phyloP scores from a whole-genome alignment of 2,888 invertebrate genomes.

The Diplazon laetatorius region DNA sequence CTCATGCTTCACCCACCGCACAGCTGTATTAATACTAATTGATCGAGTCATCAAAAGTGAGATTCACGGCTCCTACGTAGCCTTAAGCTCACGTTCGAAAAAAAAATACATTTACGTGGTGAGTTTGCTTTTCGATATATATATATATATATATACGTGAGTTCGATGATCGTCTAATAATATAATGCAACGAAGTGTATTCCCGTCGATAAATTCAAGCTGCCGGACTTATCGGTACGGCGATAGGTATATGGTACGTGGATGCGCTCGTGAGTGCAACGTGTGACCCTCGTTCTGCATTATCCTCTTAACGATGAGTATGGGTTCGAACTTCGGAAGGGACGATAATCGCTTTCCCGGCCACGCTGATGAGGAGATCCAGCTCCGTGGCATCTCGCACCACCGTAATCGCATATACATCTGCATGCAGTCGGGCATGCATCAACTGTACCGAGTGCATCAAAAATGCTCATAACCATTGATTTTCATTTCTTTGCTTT shows the following conservation, averaged over 20 bases:
- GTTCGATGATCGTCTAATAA: slow-evolving; percentile 40
- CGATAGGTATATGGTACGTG: slow-evolving; percentile 18
- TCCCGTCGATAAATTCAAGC: slow-evolving; percentile 55
- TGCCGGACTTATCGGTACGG: slow-evolving; percentile 45
- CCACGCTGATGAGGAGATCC: slow-evolving; percentile 54
- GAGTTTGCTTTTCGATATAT: not conserved
- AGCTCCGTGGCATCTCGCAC: slow-evolving; percentile 4
- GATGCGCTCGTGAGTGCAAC: slow-evolving; percentile 44
- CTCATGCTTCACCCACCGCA: not conserved
- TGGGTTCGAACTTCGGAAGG: slow-evolving; percentile 50
- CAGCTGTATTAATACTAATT: slow-evolving; percentile 25
- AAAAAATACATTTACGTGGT: slow-evolving; percentile 2
- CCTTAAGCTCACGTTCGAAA: slow-evolving; percentile 7
- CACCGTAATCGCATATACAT: slow-evolving; percentile 1
- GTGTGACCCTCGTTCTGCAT: slow-evolving; percentile 56
- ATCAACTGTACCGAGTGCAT: slow-evolving; percentile 25
- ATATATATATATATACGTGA: not conserved
- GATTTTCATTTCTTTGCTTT: not conserved
- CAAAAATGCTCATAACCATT: slow-evolving; percentile 7
- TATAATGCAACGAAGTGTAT: slow-evolving; percentile 37
- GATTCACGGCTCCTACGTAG: slow-evolving; percentile 18
- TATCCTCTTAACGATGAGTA: slow-evolving; percentile 58
- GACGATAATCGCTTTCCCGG: slow-evolving; percentile 52
- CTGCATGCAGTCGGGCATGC: too few species aligned
- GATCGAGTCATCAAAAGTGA: slow-evolving; percentile 33